Conservation (phyloP, 2,113 vertebrate genomes). For the Okapia johnstoni region DNA sequence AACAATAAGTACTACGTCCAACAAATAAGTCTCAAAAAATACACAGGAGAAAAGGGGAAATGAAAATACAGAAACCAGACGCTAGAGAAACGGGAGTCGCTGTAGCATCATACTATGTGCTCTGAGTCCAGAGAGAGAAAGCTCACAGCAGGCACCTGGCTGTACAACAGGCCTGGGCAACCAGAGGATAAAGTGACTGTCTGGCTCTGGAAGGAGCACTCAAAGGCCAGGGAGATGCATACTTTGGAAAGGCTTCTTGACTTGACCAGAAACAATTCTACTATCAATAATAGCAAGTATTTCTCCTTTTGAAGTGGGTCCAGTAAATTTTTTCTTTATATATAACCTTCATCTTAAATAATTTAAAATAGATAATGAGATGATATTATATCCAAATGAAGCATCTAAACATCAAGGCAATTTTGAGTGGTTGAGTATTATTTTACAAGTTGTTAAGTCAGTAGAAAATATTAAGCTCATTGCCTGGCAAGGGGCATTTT, state of each 20-base stretch:
- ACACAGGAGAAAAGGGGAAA: background rate
- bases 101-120: background rate
- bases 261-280: background rate
- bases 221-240: background rate
- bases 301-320: background rate
- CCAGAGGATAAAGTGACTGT: background rate
- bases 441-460: background rate
- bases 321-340: background rate
- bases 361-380: background rate
- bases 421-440: background rate
- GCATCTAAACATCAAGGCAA: background rate
- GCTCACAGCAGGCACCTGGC: background rate
- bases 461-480: background rate
- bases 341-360: background rate
- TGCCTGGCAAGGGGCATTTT: background rate
- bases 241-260: background rate
- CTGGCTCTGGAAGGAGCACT: background rate
- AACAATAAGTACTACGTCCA: background rate
- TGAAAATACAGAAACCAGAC: background rate
- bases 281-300: background rate
- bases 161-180: background rate
- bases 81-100: background rate
- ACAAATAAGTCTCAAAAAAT: background rate
- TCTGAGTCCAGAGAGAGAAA: rapidly evolving
- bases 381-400: background rate